A percentile compares a stretch with the other conserved stretches of the same genome.
Evolutionary conservation across 2,888 invertebrate species (phyloP).

Genomic region (Eumerus sabulonum): DNA sequence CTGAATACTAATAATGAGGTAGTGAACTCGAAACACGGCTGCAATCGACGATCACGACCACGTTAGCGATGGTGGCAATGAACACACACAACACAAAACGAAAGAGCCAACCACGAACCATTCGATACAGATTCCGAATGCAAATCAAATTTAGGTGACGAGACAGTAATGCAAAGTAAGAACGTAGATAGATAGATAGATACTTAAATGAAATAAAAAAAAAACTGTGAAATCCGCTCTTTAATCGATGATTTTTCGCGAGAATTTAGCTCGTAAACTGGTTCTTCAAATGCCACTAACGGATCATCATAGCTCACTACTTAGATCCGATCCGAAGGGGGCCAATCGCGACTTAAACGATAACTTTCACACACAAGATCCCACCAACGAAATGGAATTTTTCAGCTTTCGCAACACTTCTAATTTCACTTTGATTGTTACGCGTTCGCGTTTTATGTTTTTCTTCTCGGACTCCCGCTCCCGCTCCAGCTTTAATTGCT

Average conservation of each 20-base stretch:
- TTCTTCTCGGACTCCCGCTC: not conserved
- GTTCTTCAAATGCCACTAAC: constrained; percentile 33
- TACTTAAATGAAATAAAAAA: not conserved
- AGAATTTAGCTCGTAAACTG: constrained; percentile 4
- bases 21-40: no score
- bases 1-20: constrained; percentile 55
- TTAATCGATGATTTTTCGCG: not conserved
- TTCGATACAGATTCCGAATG: no score
- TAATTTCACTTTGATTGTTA: constrained; percentile 59
- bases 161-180: not conserved
- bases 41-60: constrained; percentile 32
- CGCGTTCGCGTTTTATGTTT: constrained; percentile 22
- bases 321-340: not conserved
- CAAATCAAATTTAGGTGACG: constrained; percentile 11
- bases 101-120: no score
- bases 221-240: not conserved
- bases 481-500: no score
- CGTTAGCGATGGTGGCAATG: constrained; percentile 5
- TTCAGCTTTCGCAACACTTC: constrained; percentile 51
- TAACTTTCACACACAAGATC: constrained; percentile 58
- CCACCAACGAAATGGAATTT: constrained; percentile 52
- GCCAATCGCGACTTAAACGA: constrained; percentile 9
- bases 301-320: constrained; percentile 15
- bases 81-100: no score
- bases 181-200: constrained; percentile 21